phyloP scores from a whole-genome alignment of 2,888 invertebrate species.

The Apodemia zela region DNA sequence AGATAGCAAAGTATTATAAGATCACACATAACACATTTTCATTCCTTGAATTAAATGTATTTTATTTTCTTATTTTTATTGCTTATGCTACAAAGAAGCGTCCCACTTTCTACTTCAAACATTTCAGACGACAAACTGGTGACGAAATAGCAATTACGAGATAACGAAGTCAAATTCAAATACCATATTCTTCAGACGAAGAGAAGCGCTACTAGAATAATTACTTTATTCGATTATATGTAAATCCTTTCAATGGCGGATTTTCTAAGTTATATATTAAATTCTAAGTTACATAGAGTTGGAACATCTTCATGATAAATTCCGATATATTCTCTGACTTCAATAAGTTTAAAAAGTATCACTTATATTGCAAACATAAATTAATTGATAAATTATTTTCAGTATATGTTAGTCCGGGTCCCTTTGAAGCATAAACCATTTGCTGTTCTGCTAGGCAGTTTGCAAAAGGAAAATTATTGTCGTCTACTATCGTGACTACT shows the following conservation, averaged over 20 bases:
- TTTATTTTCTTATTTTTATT: conserved; percentile 5
- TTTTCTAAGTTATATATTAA: not conserved
- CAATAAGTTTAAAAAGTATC: conserved; percentile 1
- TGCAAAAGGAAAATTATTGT: too few relatives aligned
- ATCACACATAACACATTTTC: not conserved
- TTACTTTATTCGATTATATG: conserved; percentile 11
- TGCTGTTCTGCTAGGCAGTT: too few relatives aligned
- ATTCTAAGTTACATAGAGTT: not conserved
- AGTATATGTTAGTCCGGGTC: too few relatives aligned
- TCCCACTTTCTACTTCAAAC: conserved; percentile 15
- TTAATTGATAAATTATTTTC: too few relatives aligned
- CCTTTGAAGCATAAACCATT: too few relatives aligned
- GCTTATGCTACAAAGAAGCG: conserved; percentile 6
- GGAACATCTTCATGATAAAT: not conserved
- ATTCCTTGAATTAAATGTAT: conserved; percentile 1
- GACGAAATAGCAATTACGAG: conserved; percentile 11
- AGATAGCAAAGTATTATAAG: not conserved
- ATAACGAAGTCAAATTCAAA: conserved; percentile 14
- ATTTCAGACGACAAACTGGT: conserved; percentile 13
- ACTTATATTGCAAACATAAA: too few relatives aligned
- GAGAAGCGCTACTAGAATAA: conserved; percentile 10
- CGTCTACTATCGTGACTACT: too few relatives aligned
- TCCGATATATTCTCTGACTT: too few relatives aligned
- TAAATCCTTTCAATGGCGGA: conserved; percentile 1
- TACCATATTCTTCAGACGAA: conserved; percentile 7